Base-by-base conservation (phyloP, 2,797 vertebrate species). In the Sebastes kiyomatsui region DNA sequence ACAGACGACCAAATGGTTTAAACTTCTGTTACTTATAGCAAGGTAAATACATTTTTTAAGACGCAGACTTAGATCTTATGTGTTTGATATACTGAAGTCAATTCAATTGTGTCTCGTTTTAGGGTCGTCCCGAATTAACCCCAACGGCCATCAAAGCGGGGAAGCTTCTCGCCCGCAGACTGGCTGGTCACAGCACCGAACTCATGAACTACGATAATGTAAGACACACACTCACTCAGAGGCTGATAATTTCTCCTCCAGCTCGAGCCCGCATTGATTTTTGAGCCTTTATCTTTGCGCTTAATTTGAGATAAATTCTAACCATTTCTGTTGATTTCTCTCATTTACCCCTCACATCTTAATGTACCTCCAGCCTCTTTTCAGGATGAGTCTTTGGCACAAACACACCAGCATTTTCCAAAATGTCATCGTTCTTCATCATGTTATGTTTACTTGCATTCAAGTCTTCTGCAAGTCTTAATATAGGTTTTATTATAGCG, bases 41-140 rank as follows among this genome's bases (percentile, higher is more conserved):
- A 16, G 9, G 16, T 27, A 22, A 27, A 65, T 18, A 14, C 1
- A 3, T 67, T 20, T 20, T 30, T 60, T 7, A 25, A 32, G 16
- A 38, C n/a, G 1, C n/a, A 27, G n/a, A 59, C 3, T 0, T 54
- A 12, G 23, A 72, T 30, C 3, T 6, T 2, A 2, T n/a, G 16
- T 58, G 6, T 72, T 33, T 33, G 11, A 67, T 32, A 2, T 60
- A 27, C 12, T 22, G 7, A 73, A 65, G 2, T 35, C 0, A 68
- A 28, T 58, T 46, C 1, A 46, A 4, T 10, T 79, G 56, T 85
- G 25, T 90, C 5, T 79, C 66, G 16, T 87, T 83, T 81, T 66
- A 99, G 98, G 97, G 97, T 79, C 97, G 97, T 52, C 98, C 98
- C 12, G 98, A 99, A 73, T 93, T 99, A 87, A 99, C 98, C 3